Conservation (phyloP, 1,140 invertebrate genomes). For the Tetragonula clypearis region DNA sequence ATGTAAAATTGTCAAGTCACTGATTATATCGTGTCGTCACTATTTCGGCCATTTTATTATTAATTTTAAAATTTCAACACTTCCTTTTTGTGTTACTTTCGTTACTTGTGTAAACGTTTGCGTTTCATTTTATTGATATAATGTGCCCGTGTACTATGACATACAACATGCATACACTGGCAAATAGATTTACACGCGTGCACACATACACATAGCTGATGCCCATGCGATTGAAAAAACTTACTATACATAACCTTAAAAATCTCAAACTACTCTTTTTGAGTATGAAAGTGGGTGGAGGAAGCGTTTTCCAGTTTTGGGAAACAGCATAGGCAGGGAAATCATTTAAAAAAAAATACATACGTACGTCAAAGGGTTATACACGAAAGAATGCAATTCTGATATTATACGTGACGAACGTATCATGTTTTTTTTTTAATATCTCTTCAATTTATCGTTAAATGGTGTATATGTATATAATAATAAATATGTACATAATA, state of each 20-base stretch:
- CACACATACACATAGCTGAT: neutral
- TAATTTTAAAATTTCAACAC: no score
- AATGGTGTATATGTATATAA: neutral
- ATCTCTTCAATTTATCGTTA: neutral
- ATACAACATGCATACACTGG: neutral
- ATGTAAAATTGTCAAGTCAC: no score
- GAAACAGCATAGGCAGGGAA: neutral
- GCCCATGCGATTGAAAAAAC: neutral
- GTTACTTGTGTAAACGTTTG: neutral
- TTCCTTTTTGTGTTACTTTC: no score
- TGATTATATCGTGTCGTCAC: no score
- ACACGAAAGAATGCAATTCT: neutral
- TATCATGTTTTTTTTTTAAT: neutral
- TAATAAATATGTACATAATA: neutral
- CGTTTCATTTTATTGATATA: neutral
- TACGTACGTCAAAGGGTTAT: no score
- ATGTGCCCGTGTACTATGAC: no score
- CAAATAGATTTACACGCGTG: no score
- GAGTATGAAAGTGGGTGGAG: neutral
- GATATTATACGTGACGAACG: neutral
- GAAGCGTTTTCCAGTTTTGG: neutral
- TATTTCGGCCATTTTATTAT: no score
- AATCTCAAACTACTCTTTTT: neutral
- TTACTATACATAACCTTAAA: conserved; percentile 25
- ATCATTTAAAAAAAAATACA: neutral